Conservation (phyloP, 1,140 invertebrate genomes). For the Homalodisca vitripennis region DNA sequence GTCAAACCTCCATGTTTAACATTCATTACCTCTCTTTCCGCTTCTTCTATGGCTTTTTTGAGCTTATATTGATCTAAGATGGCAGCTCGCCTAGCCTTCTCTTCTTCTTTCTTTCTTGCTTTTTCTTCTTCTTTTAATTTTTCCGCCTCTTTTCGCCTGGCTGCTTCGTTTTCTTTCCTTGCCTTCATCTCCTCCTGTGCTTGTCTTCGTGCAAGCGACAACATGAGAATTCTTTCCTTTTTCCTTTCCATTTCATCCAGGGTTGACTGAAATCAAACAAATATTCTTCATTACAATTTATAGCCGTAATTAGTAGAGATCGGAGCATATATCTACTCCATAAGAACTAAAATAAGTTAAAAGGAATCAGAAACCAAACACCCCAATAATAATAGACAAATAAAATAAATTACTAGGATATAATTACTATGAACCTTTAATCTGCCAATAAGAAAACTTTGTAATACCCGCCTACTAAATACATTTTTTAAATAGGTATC, state of each 20-base stretch:
- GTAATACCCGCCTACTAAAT: too few relatives aligned
- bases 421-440: too few relatives aligned
- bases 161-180: constrained; percentile 81
- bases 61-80: constrained; percentile 95
- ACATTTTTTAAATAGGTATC: too few relatives aligned
- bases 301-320: too few relatives aligned
- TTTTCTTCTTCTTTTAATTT: constrained; percentile 83
- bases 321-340: too few relatives aligned
- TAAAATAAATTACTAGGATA: too few relatives aligned
- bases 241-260: constrained; percentile 88
- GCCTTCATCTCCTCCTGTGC: constrained; percentile 85
- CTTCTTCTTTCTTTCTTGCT: constrained; percentile 85
- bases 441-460: too few relatives aligned
- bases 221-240: constrained; percentile 84
- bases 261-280: constrained; percentile 67
- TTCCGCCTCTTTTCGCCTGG: constrained; percentile 72
- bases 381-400: too few relatives aligned
- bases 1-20: too few relatives aligned
- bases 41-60: constrained; percentile 91
- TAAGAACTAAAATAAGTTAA: too few relatives aligned
- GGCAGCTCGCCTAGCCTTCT: constrained; percentile 76
- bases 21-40: constrained; percentile 73
- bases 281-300: too few relatives aligned
- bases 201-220: constrained; percentile 82
- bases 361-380: too few relatives aligned